phyloP scores from a whole-genome alignment of 2,888 invertebrate species.

The Tryphoninae sp. region DNA sequence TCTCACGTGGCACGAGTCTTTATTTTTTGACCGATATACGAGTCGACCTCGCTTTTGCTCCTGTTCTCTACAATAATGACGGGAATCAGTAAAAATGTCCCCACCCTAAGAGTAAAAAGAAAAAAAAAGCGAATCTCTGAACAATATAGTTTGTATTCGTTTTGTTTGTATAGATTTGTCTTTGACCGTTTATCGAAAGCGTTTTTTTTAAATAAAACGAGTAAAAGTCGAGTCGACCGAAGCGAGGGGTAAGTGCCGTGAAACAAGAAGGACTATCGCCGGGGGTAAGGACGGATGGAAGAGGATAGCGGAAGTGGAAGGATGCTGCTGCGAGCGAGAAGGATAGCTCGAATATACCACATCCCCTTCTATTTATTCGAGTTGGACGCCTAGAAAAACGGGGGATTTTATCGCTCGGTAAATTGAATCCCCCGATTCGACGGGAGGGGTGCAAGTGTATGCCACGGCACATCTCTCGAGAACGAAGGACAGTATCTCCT shows the following conservation, averaged over 20 bases:
- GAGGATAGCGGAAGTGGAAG: conserved; percentile 20
- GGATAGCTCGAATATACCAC: conserved; percentile 6
- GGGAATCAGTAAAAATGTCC: conserved; percentile 1
- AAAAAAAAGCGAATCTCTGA: neutral
- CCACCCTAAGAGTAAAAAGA: neutral
- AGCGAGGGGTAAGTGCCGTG: neutral
- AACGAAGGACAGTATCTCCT: conserved; percentile 25
- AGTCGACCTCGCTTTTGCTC: conserved; percentile 49
- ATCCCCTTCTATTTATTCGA: conserved; percentile 68
- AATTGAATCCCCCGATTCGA: conserved; percentile 74
- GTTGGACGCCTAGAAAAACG: conserved; percentile 72
- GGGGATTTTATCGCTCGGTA: conserved; percentile 75
- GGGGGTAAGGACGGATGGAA: conserved; percentile 1
- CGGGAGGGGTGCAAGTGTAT: conserved; percentile 53
- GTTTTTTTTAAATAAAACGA: no score
- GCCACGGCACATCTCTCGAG: neutral
- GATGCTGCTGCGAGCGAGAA: conserved; percentile 21
- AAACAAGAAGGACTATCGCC: neutral
- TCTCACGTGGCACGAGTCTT: conserved; percentile 68
- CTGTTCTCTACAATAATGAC: conserved; percentile 30
- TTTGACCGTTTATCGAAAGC: no score
- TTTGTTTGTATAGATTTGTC: neutral
- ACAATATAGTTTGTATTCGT: conserved; percentile 23
- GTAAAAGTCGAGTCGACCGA: no score
- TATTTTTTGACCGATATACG: conserved; percentile 69